Conservation (phyloP, 2,888 invertebrate species). For the Chrysotoxum bicinctum region DNA sequence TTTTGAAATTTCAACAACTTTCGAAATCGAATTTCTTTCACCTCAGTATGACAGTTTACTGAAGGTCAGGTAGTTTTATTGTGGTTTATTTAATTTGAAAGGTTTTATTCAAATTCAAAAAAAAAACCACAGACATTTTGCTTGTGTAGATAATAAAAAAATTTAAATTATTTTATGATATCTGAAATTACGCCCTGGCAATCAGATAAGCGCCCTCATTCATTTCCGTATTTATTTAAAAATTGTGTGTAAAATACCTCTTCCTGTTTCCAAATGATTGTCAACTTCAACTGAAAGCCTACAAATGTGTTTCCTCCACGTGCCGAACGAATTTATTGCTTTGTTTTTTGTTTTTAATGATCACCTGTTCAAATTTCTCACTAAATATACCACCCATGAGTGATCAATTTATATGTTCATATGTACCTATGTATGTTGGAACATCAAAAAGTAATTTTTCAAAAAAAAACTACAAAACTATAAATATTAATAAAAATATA, state of each 20-base stretch:
- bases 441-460: background rate
- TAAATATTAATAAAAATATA: too few relatives aligned
- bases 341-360: background rate
- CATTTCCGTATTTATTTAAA: slow-evolving; percentile 19
- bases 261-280: background rate
- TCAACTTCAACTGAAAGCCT: background rate
- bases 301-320: background rate
- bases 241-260: background rate
- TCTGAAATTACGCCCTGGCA: background rate
- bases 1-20: background rate
- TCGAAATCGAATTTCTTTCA: background rate
- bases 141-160: background rate
- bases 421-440: too few relatives aligned
- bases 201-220: background rate
- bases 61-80: background rate
- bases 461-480: background rate
- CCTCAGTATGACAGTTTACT: background rate
- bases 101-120: background rate
- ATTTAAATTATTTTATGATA: background rate
- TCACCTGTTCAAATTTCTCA: slow-evolving; percentile 41
- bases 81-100: background rate
- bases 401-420: background rate
- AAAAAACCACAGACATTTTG: background rate
- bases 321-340: background rate
- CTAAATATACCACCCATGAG: background rate